phyloP scores from a whole-genome alignment of 2,797 vertebrate species.

The Typhlichthys subterraneus region DNA sequence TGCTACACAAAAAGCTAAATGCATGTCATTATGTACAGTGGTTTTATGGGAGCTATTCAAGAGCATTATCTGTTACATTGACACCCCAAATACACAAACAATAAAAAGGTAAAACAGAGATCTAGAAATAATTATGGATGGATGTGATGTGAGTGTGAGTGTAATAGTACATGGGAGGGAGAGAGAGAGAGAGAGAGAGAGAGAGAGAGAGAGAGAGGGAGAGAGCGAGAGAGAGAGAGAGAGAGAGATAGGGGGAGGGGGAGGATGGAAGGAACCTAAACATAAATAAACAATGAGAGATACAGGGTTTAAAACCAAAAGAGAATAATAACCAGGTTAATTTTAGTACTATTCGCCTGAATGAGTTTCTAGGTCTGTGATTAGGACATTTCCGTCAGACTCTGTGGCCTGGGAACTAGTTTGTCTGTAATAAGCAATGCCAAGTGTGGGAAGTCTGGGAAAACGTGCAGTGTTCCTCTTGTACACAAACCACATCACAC shows the following conservation, averaged over 20 bases:
- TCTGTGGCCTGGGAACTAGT: slow-evolving; percentile 72
- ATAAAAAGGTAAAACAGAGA: slow-evolving; percentile 20
- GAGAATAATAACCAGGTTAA: not conserved
- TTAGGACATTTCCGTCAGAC: slow-evolving; percentile 88
- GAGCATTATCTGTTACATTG: slow-evolving; percentile 26
- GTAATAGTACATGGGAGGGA: not conserved
- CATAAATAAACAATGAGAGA: not conserved
- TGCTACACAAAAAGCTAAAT: no score
- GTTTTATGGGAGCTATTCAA: slow-evolving; percentile 1
- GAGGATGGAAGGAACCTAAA: not conserved
- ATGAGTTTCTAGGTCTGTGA: slow-evolving; percentile 83
- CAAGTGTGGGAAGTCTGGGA: slow-evolving; percentile 68
- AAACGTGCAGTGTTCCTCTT: slow-evolving; percentile 77
- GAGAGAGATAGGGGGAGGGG: not conserved
- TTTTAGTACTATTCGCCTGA: slow-evolving; percentile 67
- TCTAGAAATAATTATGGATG: no score
- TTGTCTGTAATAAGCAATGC: slow-evolving; percentile 81
- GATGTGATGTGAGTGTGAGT: not conserved
- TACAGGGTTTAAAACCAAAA: not conserved
- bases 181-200: slow-evolving; percentile 5
- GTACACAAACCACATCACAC: slow-evolving; percentile 78
- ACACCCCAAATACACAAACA: slow-evolving; percentile 29
- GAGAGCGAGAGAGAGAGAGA: slow-evolving; percentile 1
- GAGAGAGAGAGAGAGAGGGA: slow-evolving; percentile 1
- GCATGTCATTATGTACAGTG: no score